phyloP scores from a whole-genome alignment of 2,113 vertebrate species.

The Ammodytes marinus region DNA sequence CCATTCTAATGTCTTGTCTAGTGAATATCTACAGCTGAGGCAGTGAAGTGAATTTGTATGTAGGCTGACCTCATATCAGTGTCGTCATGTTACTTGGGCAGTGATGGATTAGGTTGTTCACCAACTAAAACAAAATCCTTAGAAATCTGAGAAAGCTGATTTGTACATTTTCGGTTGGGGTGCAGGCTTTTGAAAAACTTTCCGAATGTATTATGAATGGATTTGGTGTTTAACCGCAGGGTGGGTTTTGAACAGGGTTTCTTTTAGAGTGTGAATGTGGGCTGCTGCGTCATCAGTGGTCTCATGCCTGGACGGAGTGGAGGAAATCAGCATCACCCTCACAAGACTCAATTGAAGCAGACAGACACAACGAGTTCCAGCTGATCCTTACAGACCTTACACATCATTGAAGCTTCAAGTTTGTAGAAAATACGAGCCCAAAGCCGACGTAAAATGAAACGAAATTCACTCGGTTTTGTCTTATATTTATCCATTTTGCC shows the following conservation, averaged over 20 bases:
- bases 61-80: not conserved
- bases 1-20: not conserved
- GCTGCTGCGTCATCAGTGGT: constrained; percentile 47
- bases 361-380: constrained; percentile 57
- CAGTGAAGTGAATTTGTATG: not conserved
- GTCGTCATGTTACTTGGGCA: not conserved
- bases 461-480: not conserved
- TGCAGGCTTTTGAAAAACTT: not conserved
- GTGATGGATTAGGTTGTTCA: not conserved
- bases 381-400: constrained; percentile 56
- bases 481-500: too few relatives aligned
- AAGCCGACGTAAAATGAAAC: not conserved
- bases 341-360: constrained; percentile 58
- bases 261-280: constrained; percentile 29
- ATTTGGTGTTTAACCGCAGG: constrained; percentile 16
- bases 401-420: constrained; percentile 20
- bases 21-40: not conserved
- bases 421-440: not conserved
- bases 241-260: not conserved
- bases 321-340: constrained; percentile 32
- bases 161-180: constrained; percentile 3
- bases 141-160: not conserved
- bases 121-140: not conserved
- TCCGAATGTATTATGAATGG: not conserved
- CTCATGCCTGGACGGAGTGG: constrained; percentile 47